A percentile compares a stretch with the other conserved stretches of the same genome.
Conservation (phyloP, 2,797 vertebrate species). For the Sebastes kiyomatsui region DNA sequence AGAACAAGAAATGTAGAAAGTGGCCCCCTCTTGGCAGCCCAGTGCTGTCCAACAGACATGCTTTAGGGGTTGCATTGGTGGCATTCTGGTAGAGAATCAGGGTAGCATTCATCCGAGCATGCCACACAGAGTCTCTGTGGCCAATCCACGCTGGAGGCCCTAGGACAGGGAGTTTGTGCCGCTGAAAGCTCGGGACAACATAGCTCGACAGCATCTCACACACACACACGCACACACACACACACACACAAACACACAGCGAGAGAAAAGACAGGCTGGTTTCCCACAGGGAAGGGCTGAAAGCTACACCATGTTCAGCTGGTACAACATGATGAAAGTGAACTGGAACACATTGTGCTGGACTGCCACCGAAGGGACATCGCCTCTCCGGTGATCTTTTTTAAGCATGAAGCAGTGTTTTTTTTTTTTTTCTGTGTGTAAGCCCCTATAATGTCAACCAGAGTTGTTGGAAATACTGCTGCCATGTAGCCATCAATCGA, state of each 20-base stretch:
- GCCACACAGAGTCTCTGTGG: slow-evolving; percentile 74
- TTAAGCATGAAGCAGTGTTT: slow-evolving; percentile 84
- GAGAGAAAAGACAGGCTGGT: slow-evolving; percentile 77
- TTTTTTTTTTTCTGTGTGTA: slow-evolving; percentile 54
- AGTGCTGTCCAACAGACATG: slow-evolving; percentile 50
- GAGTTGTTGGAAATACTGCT: slow-evolving; percentile 50
- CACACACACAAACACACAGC: slow-evolving; percentile 51
- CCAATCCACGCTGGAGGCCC: slow-evolving; percentile 78
- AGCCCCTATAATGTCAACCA: slow-evolving; percentile 55
- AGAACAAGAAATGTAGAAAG: slow-evolving; percentile 61
- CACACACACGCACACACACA: slow-evolving; percentile 23
- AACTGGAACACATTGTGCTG: slow-evolving; percentile 83
- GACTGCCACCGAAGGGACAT: slow-evolving; percentile 82
- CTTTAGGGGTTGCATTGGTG: slow-evolving; percentile 71
- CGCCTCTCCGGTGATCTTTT: slow-evolving; percentile 75
- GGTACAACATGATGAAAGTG: slow-evolving; percentile 84
- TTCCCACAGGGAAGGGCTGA: slow-evolving; percentile 84
- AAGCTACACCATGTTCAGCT: slow-evolving; percentile 84
- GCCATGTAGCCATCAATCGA: slow-evolving; percentile 66
- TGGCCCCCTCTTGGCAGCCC: slow-evolving; percentile 59
- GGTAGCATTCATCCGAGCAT: slow-evolving; percentile 73
- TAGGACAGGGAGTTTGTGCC: slow-evolving; percentile 70
- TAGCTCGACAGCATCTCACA: slow-evolving; percentile 63
- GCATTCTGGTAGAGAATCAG: slow-evolving; percentile 70
- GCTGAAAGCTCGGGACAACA: slow-evolving; percentile 77